These are phyloP conservation scores for Acleris literana DNA, from an alignment of 2,888 invertebrate genomes.

Conservation along the genomic window DNA sequence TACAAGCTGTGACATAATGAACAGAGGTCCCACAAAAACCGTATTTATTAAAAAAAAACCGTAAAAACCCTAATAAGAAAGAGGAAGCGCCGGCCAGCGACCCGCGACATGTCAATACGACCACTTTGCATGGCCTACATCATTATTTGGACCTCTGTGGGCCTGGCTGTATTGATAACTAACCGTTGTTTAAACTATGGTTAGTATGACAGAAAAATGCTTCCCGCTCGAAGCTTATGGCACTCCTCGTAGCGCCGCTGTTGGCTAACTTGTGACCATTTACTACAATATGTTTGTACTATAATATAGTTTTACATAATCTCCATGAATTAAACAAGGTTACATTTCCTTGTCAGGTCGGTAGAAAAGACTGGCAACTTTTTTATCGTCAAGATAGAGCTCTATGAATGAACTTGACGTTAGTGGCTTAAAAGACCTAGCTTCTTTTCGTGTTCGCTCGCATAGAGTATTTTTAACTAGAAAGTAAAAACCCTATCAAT, in stretches of 20 bases:
- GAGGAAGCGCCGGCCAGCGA: conserved; percentile 72
- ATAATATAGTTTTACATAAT: too few species aligned
- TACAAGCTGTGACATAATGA: background rate
- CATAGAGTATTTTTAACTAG: too few species aligned
- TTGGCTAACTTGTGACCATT: background rate
- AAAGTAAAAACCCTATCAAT: too few species aligned
- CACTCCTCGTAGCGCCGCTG: background rate
- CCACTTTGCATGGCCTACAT: conserved; percentile 76
- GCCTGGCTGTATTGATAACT: conserved; percentile 42
- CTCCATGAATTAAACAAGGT: too few species aligned
- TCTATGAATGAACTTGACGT: too few species aligned
- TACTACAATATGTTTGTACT: too few species aligned
- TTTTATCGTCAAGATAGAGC: too few species aligned
- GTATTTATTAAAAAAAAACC: conserved; percentile 55
- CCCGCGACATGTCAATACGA: conserved; percentile 75
- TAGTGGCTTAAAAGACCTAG: too few species aligned
- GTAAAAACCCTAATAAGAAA: conserved; percentile 54
- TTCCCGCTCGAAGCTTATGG: background rate
- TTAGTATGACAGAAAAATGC: background rate
- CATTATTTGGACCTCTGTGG: conserved; percentile 64
- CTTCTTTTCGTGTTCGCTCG: too few species aligned
- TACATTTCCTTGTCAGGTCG: too few species aligned
- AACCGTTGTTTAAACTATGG: conserved; percentile 36
- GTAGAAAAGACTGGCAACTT: too few species aligned
- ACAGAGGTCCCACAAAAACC: conserved; percentile 23